Percentiles rank a stretch among this genome's conserved stretches.
Conservation (phyloP, 2,113 vertebrate species). For the Phasianus colchicus region DNA sequence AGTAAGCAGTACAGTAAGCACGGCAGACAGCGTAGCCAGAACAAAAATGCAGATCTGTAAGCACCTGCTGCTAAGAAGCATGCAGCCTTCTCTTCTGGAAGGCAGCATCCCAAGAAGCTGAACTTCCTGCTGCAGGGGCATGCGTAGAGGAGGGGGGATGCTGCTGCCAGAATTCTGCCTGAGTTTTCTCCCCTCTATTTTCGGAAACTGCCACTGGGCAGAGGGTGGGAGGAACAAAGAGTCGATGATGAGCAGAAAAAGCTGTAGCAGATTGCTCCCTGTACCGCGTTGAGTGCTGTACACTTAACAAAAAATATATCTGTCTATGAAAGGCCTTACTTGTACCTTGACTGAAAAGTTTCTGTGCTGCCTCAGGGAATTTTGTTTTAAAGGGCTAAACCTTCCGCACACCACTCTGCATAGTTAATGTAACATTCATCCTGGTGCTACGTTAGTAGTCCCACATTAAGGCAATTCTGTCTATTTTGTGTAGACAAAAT, state of each 20-base stretch:
- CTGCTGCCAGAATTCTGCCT: not conserved
- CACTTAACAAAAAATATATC: not conserved
- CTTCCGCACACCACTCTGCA: constrained; percentile 34
- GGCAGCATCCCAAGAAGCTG: not conserved
- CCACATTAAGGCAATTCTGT: constrained; percentile 68
- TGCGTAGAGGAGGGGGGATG: not conserved
- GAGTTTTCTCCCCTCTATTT: not conserved
- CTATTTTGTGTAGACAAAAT: constrained; percentile 38
- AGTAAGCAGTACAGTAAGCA: constrained; percentile 4
- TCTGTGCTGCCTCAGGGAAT: not conserved
- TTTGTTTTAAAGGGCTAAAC: not conserved
- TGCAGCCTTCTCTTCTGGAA: not conserved
- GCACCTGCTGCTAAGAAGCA: not conserved
- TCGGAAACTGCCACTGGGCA: not conserved
- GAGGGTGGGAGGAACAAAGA: not conserved
- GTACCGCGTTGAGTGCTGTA: not conserved
- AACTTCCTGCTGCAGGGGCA: rapidly evolving
- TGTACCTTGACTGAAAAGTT: constrained; percentile 8
- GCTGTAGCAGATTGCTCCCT: not conserved
- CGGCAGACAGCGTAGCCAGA: not conserved
- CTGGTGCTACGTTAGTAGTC: constrained; percentile 52
- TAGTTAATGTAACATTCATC: constrained; percentile 55
- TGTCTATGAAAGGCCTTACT: constrained; percentile 21
- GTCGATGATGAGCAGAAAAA: not conserved
- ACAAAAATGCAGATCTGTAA: not conserved